Evolutionary conservation across 2,113 vertebrate genomes (phyloP).

Genomic region (Octodon degus): DNA sequence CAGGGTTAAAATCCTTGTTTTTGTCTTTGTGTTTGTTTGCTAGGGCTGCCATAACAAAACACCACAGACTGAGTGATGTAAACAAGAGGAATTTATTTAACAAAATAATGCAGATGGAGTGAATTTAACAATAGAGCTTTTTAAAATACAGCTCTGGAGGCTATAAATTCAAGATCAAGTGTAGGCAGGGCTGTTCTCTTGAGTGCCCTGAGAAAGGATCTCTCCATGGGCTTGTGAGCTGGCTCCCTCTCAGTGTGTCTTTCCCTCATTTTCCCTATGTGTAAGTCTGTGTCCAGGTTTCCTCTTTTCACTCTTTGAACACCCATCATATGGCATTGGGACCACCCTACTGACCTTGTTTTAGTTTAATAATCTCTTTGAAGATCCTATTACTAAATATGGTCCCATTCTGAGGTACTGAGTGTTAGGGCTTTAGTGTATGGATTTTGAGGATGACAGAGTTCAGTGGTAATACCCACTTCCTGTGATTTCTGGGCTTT

Average conservation of each 20-base stretch:
- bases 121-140: background rate
- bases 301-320: background rate
- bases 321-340: background rate
- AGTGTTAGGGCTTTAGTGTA: background rate
- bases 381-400: background rate
- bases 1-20: background rate
- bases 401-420: background rate
- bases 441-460: background rate
- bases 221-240: background rate
- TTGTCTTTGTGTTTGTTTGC: background rate
- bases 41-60: background rate
- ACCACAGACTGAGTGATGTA: background rate
- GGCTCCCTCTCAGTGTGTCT: background rate
- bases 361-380: background rate
- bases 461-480: background rate
- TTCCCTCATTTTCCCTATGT: background rate
- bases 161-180: background rate
- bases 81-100: background rate
- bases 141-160: background rate
- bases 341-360: background rate
- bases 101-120: background rate
- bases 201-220: rapidly evolving
- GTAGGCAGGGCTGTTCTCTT: background rate
- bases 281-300: background rate
- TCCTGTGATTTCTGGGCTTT: background rate